phyloP scores from a whole-genome alignment of 2,113 vertebrate species.

The Pteronura brasiliensis region DNA sequence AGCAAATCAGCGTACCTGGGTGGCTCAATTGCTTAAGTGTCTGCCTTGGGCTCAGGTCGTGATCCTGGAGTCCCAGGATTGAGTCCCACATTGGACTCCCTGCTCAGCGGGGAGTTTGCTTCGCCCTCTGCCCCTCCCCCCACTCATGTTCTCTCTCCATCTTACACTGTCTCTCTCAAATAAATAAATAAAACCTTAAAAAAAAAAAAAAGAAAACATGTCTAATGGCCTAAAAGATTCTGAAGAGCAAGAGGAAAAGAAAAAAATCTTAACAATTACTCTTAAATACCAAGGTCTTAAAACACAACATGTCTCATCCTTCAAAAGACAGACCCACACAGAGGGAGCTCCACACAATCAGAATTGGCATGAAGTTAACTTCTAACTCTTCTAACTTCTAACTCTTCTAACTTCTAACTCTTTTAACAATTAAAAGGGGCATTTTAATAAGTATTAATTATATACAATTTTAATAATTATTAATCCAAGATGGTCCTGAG shows the following conservation, averaged over 20 bases:
- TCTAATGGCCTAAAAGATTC: neutral
- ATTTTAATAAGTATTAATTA: neutral
- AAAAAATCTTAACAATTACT: neutral
- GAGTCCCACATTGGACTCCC: too few species aligned
- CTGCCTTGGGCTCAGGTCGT: too few species aligned
- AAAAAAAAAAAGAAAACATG: neutral
- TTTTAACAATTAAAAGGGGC: neutral
- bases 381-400: neutral
- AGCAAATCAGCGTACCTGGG: neutral
- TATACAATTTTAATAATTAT: neutral
- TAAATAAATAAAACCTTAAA: too few species aligned
- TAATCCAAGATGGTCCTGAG: neutral
- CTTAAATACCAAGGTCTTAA: neutral
- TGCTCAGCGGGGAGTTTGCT: too few species aligned
- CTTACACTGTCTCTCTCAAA: too few species aligned
- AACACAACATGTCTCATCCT: neutral
- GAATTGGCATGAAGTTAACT: neutral
- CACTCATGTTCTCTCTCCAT: too few species aligned
- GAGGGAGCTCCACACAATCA: neutral
- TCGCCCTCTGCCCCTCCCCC: too few species aligned
- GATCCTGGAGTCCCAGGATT: too few species aligned
- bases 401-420: neutral
- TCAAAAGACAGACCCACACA: neutral
- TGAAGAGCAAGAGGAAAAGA: neutral
- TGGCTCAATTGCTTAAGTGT: too few species aligned